Evolutionary conservation across 2,888 invertebrate genomes (phyloP), one percentile per base, ranked within the genome.

Genomic region (Nomada goodeniana): DNA sequence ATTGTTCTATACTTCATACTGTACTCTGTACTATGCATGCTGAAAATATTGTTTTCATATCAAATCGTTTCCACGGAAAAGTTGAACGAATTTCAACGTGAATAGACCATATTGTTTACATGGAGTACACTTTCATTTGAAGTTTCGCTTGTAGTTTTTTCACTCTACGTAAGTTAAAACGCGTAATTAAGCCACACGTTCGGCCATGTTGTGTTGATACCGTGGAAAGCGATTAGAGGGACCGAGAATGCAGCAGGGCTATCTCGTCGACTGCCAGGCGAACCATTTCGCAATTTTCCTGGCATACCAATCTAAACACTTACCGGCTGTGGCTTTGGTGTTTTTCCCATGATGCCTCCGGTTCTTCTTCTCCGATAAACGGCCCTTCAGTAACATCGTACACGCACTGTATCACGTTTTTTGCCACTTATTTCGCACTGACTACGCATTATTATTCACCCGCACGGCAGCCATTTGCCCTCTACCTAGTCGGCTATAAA

Each of bases 331-430:
- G 89, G 91, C 90, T 86, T 91, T 90, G 88, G 79, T 84, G 84
- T 82, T 91, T 90, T 91, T 93, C 86, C 91, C 93, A 92, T 92
- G 89, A 90, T 92, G 91, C 88, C 92, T 92, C 83, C 93, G 90
- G 83, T 88, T 88, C 89, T 90, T 92, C 85, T 89, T 93, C 82
- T 88, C 89, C 83, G 86, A 85, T 72, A 88, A 85, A 80, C 90
- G 91, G 80, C 90, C 86, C 89, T 93, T 93, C 87, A 93, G 86
- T 85, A 93, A 91, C 93, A 93, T 93, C 87, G 89, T 91, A 89
- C 78, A 80, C 83, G 82, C 79, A 80, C 84, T 85, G 86, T 86
- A 67, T 78, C 89, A 86, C 86, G 77, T 86, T 87, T 84, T 88
- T 84, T 83, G 70, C 53, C 80, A 77, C 84, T 83, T 72, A 83